Evolutionary conservation across 2,888 invertebrate species (phyloP).

Genomic region (Belgica antarctica): DNA sequence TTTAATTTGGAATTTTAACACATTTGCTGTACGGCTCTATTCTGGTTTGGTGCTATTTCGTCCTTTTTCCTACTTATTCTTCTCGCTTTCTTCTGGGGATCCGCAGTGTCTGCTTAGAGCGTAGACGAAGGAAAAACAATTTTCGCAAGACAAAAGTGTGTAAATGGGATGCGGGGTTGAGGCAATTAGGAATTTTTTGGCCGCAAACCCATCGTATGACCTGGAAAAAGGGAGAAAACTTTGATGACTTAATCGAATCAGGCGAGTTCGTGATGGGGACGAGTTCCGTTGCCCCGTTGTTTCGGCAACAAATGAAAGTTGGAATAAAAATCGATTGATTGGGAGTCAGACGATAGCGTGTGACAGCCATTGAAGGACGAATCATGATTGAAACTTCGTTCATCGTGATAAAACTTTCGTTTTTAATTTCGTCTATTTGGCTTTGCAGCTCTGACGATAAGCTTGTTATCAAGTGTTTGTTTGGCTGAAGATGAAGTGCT

Average conservation of each 20-base stretch:
- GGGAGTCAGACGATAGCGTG: background rate
- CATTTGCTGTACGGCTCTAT: conserved; percentile 4
- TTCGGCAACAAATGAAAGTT: no score
- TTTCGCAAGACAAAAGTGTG: background rate
- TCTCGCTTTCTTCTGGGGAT: conserved; percentile 16
- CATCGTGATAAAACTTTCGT: background rate
- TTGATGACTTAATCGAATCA: background rate
- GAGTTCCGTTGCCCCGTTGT: no score
- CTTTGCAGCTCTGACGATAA: conserved; percentile 8
- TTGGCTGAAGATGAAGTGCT: background rate
- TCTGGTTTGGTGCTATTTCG: background rate
- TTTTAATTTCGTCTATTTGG: background rate
- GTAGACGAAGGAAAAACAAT: background rate
- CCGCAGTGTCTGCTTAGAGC: background rate
- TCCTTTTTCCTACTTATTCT: background rate
- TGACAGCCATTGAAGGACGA: background rate
- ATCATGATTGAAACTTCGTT: no score
- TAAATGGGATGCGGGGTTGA: background rate
- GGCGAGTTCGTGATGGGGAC: background rate
- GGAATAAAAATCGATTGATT: no score
- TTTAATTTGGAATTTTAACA: conserved; percentile 34
- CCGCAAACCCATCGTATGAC: background rate
- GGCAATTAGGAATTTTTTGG: background rate
- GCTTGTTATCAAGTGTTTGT: background rate
- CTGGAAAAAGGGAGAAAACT: background rate